Evolutionary conservation across 2,797 vertebrate species (phyloP), one percentile per base, ranked within the genome.

Genomic region (Percopsis omiscomaycus): DNA sequence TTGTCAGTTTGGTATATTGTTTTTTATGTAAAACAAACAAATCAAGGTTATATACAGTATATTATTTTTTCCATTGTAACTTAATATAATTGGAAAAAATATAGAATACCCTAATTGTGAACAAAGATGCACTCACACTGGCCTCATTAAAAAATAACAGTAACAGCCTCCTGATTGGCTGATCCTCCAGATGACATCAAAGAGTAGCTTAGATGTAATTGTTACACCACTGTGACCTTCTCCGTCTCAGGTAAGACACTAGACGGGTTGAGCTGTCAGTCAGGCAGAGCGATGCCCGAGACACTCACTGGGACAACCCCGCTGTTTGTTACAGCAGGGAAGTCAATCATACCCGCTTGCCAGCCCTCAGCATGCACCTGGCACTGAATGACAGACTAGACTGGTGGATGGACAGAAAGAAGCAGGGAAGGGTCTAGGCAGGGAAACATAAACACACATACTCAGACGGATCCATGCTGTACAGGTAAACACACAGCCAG

Each of bases 261-360:
- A 2, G 15, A 56, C 60, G 63, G 65, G 3, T 28, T 54, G 59
- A 66, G 63, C 16, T 81, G 75, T 66, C 82, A 77, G 30, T 78
- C 74, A 74, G 42, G 58, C n/a, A n/a, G 13, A 44, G 74, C 49
- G 69, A 74, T 78, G 66, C 57, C 28, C 42, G 62, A 52, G 68
- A 76, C 69, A 73, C 59, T 75, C 66, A 69, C 55, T 72, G 66
- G 66, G 73, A 76, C 67, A 79, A 42, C 52, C 52, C 9, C 51
- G 55, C 54, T 66, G 45, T 77, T 37, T 68, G 72, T 71, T 50
- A 66, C 60, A 74, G 60, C 29, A 49, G 50, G 42, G 11, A 32
- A 82, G 71, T 77, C 78, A 54, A 65, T 85, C 81, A 74, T 52
- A 59, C 64, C 59, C 32, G 65, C 48, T 74, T 59, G 44, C 8